These are phyloP conservation scores for Drosophila truncata DNA, from an alignment of 1,140 invertebrate genomes.

Conservation along the genomic window DNA sequence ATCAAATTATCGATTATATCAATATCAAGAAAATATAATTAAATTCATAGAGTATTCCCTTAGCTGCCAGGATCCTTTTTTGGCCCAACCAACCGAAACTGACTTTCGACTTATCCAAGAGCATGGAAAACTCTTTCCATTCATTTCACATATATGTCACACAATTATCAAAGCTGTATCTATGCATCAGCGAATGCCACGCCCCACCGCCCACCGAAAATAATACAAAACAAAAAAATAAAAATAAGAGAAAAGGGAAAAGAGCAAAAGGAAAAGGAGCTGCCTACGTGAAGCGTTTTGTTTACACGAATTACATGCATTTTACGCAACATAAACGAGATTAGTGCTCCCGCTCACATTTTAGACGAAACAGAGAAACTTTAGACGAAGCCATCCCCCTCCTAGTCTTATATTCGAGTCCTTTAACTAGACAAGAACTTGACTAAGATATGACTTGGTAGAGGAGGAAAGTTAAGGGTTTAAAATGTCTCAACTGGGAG, in stretches of 20 bases:
- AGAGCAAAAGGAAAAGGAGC: conserved; percentile 9
- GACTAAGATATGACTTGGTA: conserved; percentile 59
- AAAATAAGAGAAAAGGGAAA: neutral
- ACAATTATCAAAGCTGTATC: conserved; percentile 79
- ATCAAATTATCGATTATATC: neutral
- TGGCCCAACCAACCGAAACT: neutral
- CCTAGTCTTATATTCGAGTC: neutral
- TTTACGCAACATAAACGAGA: conserved; percentile 82
- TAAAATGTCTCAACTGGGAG: neutral
- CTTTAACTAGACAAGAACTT: conserved; percentile 46
- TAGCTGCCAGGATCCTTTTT: neutral
- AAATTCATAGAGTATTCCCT: neutral
- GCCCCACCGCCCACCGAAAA: conserved; percentile 10
- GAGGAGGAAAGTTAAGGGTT: too few species aligned
- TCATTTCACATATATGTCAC: conserved; percentile 70
- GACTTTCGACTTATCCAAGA: conserved; percentile 19
- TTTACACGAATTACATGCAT: conserved; percentile 82
- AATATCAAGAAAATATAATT: neutral
- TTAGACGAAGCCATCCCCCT: conserved; percentile 12
- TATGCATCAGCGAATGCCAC: conserved; percentile 58
- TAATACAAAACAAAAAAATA: neutral
- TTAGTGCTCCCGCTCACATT: conserved; percentile 73
- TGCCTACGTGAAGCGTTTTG: conserved; percentile 46
- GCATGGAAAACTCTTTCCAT: conserved; percentile 34
- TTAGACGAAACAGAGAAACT: conserved; percentile 44